Conservation (phyloP, 2,888 invertebrate species). For the Aromia moschata region DNA sequence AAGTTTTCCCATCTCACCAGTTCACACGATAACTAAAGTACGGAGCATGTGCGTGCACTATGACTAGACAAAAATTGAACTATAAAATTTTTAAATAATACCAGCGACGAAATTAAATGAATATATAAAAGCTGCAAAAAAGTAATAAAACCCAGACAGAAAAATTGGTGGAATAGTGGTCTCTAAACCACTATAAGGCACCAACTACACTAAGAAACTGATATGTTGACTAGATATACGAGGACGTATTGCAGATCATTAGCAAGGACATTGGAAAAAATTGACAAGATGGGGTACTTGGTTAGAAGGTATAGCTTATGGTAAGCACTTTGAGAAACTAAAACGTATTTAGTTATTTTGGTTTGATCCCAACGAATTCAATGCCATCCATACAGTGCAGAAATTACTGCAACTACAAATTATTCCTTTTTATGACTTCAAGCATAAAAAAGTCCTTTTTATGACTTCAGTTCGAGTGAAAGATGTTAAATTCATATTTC, state of each 20-base stretch:
- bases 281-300: not conserved
- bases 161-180: too few species aligned
- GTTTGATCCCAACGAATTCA: not conserved
- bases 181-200: too few species aligned
- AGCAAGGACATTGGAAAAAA: not conserved
- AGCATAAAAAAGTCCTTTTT: too few species aligned
- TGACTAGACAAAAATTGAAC: too few species aligned
- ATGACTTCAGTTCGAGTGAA: not conserved
- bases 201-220: not conserved
- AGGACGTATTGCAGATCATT: not conserved
- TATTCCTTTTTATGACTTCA: not conserved
- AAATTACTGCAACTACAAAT: not conserved
- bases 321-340: not conserved
- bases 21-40: slow-evolving; percentile 15
- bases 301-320: not conserved
- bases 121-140: too few species aligned
- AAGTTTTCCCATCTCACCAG: slow-evolving; percentile 30
- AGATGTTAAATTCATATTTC: not conserved
- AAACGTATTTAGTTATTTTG: not conserved
- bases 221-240: not conserved
- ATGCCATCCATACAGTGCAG: not conserved
- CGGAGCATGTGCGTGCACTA: too few species aligned
- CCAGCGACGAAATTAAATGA: not conserved
- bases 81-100: too few species aligned
- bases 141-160: too few species aligned